phyloP scores from a whole-genome alignment of 2,797 vertebrate genomes.

The Manis pentadactyla region DNA sequence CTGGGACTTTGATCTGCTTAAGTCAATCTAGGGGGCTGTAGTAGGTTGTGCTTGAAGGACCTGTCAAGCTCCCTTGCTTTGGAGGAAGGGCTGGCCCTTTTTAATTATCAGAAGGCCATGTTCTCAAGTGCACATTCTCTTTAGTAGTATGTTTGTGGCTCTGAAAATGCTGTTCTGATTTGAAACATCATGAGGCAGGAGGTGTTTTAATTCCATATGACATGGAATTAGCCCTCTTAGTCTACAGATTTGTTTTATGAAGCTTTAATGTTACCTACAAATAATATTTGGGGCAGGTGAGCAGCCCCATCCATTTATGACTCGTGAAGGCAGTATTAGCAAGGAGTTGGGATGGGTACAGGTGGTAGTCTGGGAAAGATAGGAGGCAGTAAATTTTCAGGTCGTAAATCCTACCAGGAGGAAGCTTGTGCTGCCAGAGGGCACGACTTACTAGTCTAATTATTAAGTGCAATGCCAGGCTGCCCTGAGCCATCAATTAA shows the following conservation, averaged over 20 bases:
- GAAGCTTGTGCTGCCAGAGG: conserved; percentile 33
- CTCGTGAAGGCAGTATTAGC: not conserved
- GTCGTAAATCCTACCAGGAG: conserved; percentile 64
- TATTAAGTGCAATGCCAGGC: conserved; percentile 26
- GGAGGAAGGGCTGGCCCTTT: not conserved
- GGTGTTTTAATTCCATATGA: conserved; percentile 48
- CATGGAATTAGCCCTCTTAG: conserved; percentile 68
- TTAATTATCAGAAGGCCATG: not conserved
- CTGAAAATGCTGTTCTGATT: not conserved
- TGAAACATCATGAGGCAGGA: not conserved
- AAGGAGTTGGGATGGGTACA: not conserved
- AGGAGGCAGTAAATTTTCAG: conserved; percentile 52
- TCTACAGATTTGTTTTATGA: conserved; percentile 57
- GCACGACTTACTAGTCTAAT: conserved; percentile 66
- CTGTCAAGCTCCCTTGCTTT: not conserved
- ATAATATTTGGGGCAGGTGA: conserved; percentile 51
- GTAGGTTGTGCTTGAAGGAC: not conserved
- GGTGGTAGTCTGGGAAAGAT: conserved; percentile 20
- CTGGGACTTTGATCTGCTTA: conserved; percentile 45
- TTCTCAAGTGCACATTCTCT: not conserved
- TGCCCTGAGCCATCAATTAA: not conserved
- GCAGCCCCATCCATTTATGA: not conserved
- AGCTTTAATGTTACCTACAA: conserved; percentile 3
- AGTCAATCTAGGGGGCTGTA: not conserved
- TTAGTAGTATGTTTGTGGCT: not conserved